phyloP scores from a whole-genome alignment of 2,888 invertebrate genomes.

The Schizaphis graminum region DNA sequence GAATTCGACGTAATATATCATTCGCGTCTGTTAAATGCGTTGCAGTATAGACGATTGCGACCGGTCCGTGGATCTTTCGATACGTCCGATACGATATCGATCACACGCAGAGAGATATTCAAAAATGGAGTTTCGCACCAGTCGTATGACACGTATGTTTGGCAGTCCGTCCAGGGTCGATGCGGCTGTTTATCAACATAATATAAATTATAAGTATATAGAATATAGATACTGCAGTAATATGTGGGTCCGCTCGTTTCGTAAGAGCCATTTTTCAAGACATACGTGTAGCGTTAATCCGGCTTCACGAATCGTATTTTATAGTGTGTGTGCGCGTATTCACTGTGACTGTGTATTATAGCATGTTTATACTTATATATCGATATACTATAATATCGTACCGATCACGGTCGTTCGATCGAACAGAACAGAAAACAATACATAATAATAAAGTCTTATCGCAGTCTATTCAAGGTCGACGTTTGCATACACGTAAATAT shows the following conservation, averaged over 20 bases:
- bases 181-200: neutral
- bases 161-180: neutral
- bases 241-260: neutral
- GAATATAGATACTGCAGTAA: neutral
- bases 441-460: conserved; percentile 22
- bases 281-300: conserved; percentile 13
- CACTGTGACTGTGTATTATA: neutral
- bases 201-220: neutral
- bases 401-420: conserved; percentile 56
- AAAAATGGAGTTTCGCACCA: neutral
- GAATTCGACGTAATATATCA: neutral
- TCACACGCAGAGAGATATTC: neutral
- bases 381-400: neutral
- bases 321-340: neutral
- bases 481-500: neutral
- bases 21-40: neutral
- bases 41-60: neutral
- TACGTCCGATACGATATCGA: neutral
- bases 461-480: neutral
- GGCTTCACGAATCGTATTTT: conserved; percentile 33
- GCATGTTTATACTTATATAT: neutral
- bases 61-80: neutral
- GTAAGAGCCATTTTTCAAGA: conserved; percentile 22
- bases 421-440: conserved; percentile 54
- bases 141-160: neutral